These are phyloP conservation scores for Eupleurogrammus muticus DNA, from an alignment of 2,797 vertebrate species.

Conservation along the genomic window DNA sequence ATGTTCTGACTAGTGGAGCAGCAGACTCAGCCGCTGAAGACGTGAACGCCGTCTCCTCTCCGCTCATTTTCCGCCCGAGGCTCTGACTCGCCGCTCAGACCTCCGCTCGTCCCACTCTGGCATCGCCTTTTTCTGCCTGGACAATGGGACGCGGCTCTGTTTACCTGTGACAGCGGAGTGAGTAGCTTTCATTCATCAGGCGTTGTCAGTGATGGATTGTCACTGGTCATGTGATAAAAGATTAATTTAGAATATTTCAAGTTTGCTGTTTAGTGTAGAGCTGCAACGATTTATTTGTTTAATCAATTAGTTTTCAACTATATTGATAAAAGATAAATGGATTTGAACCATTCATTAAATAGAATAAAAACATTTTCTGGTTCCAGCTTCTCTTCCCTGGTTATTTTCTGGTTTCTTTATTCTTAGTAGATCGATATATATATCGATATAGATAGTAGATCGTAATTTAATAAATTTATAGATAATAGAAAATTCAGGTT, in stretches of 20 bases:
- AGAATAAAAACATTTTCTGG: too few relatives aligned
- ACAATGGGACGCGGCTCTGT: slow-evolving; percentile 56
- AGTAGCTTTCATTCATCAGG: slow-evolving; percentile 11
- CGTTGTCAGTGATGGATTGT: slow-evolving; percentile 5
- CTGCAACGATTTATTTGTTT: too few relatives aligned
- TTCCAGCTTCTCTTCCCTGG: too few relatives aligned
- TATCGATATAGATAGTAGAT: too few relatives aligned
- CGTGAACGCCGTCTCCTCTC: slow-evolving; percentile 69
- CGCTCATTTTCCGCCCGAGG: neutral
- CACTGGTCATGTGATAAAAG: neutral
- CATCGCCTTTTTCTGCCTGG: slow-evolving; percentile 26
- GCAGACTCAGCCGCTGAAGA: slow-evolving; percentile 43
- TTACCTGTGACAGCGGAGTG: slow-evolving; percentile 64
- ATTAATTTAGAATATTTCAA: neutral
- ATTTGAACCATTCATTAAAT: too few relatives aligned
- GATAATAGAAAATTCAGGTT: too few relatives aligned
- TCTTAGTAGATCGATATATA: too few relatives aligned
- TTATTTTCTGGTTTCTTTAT: too few relatives aligned
- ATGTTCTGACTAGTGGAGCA: slow-evolving; percentile 74
- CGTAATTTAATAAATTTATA: too few relatives aligned
- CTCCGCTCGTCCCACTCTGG: slow-evolving; percentile 13
- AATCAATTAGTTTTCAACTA: too few relatives aligned
- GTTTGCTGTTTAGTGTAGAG: neutral
- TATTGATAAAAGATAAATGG: too few relatives aligned
- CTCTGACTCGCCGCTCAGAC: slow-evolving; percentile 15